Evolutionary conservation across 2,888 invertebrate species (phyloP), one percentile per base, ranked within the genome.

Genomic region (Cyclophora albipunctata): DNA sequence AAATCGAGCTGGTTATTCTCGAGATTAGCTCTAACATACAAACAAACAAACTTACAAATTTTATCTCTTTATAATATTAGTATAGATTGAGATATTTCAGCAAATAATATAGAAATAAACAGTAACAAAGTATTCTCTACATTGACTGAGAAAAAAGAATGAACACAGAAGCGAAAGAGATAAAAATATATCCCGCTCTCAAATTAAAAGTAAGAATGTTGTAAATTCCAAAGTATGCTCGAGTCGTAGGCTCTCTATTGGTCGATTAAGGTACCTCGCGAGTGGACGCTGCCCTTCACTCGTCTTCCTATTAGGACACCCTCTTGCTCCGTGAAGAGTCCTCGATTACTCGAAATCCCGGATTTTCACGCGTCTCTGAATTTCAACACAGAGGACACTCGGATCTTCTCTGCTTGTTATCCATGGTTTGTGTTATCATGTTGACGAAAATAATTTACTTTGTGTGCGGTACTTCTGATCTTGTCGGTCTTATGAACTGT

Each of bases 301-400:
- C 59, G 66, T 64, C 67, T 66, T 67, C 71, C 73, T 68, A 78
- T 79, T 78, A 80, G 74, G 69, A 68, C 69, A 69, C 64, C 69
- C 77, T 71, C 73, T 71, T 71, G 70, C 67, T 71, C 55, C 64
- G 59, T 69, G 49, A 55, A 83, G 81, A 49, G 59, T 67, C 52
- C 81, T 84, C 64, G 74, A 78, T 74, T 72, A 75, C 71, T 80
- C 73, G 73, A 73, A 70, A 71, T 69, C 72, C 71, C 72, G 71
- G 71, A 77, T 74, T 79, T 75, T 78, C 72, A 75, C 74, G 75
- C 72, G 68, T 67, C 68, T 71, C 70, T 76, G 73, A 73, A 62
- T 75, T 74, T 71, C 73, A 67, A 71, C 69, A 52, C 67, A 55
- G 66, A 71, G 71, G 56, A 59, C 60, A 57, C 73, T 74, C 53